phyloP scores from a whole-genome alignment of 2,888 invertebrate species.

The Euzophera pinguis region DNA sequence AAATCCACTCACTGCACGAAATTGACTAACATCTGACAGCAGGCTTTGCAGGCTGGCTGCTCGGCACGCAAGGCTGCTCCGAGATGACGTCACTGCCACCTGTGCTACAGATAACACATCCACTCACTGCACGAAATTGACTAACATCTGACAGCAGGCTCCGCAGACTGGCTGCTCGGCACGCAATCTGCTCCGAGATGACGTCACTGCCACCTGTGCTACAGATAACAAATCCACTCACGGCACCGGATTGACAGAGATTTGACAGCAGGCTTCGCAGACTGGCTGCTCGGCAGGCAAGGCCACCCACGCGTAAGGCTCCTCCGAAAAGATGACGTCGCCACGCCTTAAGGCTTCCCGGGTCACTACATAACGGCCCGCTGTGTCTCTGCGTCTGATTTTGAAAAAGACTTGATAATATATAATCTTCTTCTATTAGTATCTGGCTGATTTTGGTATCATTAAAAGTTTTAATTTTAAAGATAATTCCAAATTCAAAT shows the following conservation, averaged over 20 bases:
- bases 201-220: constrained; percentile 88
- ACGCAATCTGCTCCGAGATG: constrained; percentile 84
- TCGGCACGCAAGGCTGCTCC: constrained; percentile 87
- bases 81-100: constrained; percentile 86
- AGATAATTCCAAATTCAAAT: too few species aligned
- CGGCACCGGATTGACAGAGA: constrained; percentile 79
- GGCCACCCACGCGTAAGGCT: constrained; percentile 88
- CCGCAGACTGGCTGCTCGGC: constrained; percentile 83
- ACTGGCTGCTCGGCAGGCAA: constrained; percentile 77
- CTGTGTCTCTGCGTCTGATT: constrained; percentile 71
- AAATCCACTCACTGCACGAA: too few species aligned
- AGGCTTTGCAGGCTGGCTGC: constrained; percentile 85
- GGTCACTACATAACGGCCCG: constrained; percentile 84
- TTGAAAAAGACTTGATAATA: not conserved
- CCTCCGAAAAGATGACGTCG: constrained; percentile 88
- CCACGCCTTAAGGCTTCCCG: constrained; percentile 80
- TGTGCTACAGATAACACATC: too few species aligned
- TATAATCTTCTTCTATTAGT: not conserved
- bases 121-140: constrained; percentile 82
- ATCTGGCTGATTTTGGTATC: not conserved
- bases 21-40: constrained; percentile 80
- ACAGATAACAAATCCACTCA: too few species aligned
- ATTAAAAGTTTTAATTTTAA: too few species aligned
- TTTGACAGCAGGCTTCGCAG: constrained; percentile 87
- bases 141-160: constrained; percentile 82